Conservation (phyloP, 2,888 invertebrate genomes). For the Trichogramma evanescens region DNA sequence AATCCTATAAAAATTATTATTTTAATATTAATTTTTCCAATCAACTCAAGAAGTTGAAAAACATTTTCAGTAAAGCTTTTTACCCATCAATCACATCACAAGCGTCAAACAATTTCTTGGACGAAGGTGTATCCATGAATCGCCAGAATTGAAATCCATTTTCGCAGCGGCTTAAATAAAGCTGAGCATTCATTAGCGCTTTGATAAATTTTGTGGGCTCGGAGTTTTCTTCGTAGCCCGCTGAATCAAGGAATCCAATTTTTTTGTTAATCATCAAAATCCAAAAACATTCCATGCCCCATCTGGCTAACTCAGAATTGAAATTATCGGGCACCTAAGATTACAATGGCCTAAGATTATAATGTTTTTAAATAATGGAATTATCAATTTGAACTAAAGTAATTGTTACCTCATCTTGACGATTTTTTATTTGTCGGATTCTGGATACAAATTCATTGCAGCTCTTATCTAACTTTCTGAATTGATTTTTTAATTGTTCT, state of each 20-base stretch:
- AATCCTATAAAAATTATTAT: conserved; percentile 44
- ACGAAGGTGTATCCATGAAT: conserved; percentile 56
- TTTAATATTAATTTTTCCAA: neutral
- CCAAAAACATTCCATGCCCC: conserved; percentile 51
- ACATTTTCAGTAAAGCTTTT: conserved; percentile 18
- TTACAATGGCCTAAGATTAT: neutral
- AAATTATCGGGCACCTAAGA: conserved; percentile 43
- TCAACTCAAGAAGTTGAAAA: neutral
- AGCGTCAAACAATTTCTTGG: conserved; percentile 53
- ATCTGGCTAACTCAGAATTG: conserved; percentile 45
- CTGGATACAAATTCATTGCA: conserved; percentile 48
- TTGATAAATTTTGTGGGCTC: conserved; percentile 57
- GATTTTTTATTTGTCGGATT: conserved; percentile 53
- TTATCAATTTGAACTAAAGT: neutral
- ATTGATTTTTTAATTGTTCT: conserved; percentile 39
- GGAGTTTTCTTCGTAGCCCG: conserved; percentile 49
- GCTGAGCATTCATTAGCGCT: conserved; percentile 53
- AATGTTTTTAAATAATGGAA: neutral
- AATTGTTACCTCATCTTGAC: conserved; percentile 55
- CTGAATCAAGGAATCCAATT: conserved; percentile 56
- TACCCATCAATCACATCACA: conserved; percentile 59
- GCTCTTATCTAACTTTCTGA: conserved; percentile 41
- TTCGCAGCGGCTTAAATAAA: conserved; percentile 58
- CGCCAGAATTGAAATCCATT: conserved; percentile 62
- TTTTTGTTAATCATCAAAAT: conserved; percentile 51